Percentiles rank a stretch among this genome's conserved stretches.
Conservation (phyloP, 2,113 vertebrate genomes). For the Origma solitaria region DNA sequence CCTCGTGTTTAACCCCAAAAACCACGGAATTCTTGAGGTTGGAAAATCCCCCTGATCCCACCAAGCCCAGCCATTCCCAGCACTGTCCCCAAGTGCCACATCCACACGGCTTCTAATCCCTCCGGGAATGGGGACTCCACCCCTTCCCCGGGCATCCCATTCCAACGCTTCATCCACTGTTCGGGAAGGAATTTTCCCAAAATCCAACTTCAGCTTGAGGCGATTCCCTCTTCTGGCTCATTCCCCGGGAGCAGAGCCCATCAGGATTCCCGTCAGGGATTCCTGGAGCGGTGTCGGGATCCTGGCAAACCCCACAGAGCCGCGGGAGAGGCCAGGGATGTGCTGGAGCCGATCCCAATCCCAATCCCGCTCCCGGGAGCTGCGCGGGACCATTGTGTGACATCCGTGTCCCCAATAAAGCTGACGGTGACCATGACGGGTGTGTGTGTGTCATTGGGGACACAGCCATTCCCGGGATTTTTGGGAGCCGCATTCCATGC, state of each 20-base stretch:
- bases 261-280: background rate
- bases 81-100: background rate
- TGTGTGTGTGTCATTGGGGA: background rate
- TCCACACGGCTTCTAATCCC: background rate
- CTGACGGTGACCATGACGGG: background rate
- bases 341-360: background rate
- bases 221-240: background rate
- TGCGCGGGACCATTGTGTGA: background rate
- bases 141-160: background rate
- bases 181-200: background rate
- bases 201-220: background rate
- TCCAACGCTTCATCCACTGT: fast-evolving
- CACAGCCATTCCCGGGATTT: background rate
- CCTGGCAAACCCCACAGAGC: background rate
- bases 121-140: fast-evolving
- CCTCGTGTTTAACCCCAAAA: background rate
- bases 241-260: background rate
- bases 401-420: background rate
- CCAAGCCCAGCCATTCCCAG: fast-evolving
- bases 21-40: background rate
- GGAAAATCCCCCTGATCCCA: background rate
- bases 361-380: background rate
- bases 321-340: background rate
- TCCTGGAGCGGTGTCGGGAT: background rate
- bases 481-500: fast-evolving